Evolutionary conservation across 1,140 invertebrate genomes (phyloP).

Genomic region (Tetramorium parvispinum): DNA sequence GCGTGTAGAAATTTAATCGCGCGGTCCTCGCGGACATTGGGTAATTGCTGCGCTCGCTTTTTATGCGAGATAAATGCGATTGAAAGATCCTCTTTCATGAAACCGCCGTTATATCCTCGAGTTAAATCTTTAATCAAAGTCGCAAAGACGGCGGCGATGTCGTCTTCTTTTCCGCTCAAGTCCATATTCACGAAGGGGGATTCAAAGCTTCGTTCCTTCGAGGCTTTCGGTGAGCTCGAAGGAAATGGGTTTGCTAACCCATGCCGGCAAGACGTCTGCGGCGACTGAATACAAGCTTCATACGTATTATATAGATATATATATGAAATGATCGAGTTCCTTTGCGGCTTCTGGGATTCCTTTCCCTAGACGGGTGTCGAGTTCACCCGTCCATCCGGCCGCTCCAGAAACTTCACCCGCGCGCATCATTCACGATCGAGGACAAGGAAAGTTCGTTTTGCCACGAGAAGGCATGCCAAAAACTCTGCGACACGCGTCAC

Average conservation of each 20-base stretch:
- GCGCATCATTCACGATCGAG: conserved; percentile 48
- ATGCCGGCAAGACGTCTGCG: conserved; percentile 31
- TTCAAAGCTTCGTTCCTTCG: conserved; percentile 55
- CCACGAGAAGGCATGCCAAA: conserved; percentile 40
- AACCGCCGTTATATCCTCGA: conserved; percentile 34
- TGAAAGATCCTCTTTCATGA: conserved; percentile 34
- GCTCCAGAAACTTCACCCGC: conserved; percentile 17
- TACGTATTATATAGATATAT: conserved; percentile 32
- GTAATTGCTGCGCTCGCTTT: conserved; percentile 50
- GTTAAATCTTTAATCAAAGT: conserved; percentile 62
- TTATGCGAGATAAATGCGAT: conserved; percentile 51
- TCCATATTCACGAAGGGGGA: conserved; percentile 55
- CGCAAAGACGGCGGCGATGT: conserved; percentile 40
- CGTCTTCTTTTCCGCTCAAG: conserved; percentile 31
- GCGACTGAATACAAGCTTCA: conserved; percentile 44
- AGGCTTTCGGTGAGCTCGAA: conserved; percentile 44
- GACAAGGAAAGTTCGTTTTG: conserved; percentile 41
- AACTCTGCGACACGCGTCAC: conserved; percentile 10
- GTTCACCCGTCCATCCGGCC: conserved; percentile 20
- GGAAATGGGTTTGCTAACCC: conserved; percentile 54
- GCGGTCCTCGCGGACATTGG: conserved; percentile 19
- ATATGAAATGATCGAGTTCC: conserved; percentile 60
- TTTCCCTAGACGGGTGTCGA: conserved; percentile 24
- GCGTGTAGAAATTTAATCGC: conserved; percentile 47
- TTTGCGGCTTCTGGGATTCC: conserved; percentile 53